These are phyloP conservation scores for Paralichthys olivaceus DNA, from an alignment of 2,113 vertebrate species.

Conservation along the genomic window DNA sequence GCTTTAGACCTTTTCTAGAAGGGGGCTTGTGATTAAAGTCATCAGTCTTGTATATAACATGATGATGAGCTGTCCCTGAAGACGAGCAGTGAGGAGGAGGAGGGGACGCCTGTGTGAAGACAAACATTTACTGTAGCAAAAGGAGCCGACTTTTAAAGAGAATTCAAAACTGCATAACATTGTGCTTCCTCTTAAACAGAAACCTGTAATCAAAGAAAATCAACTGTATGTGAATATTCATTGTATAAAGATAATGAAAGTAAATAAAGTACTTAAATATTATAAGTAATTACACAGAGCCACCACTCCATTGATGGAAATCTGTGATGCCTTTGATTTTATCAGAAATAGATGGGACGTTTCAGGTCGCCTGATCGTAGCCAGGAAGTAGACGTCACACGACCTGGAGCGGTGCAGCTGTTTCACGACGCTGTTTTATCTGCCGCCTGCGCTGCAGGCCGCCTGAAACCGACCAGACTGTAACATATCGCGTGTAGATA, in stretches of 20 bases:
- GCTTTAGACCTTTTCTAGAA: conserved; percentile 10
- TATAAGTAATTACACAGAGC: conserved; percentile 66
- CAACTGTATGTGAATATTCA: conserved; percentile 73
- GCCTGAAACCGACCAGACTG: conserved; percentile 55
- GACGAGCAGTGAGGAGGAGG: neutral
- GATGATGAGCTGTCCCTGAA: neutral
- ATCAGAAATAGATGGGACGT: conserved; percentile 59
- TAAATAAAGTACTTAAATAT: conserved; percentile 69
- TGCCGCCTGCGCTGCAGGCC: conserved; percentile 23
- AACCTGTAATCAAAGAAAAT: conserved; percentile 66
- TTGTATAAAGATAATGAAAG: conserved; percentile 66
- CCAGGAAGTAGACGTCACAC: neutral
- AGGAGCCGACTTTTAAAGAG: conserved; percentile 43
- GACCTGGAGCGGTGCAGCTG: neutral
- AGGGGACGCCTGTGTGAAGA: conserved; percentile 23
- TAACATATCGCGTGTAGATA: conserved; percentile 85
- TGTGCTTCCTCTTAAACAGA: conserved; percentile 74
- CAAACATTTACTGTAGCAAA: conserved; percentile 56
- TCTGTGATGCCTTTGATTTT: conserved; percentile 78
- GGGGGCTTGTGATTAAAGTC: conserved; percentile 25
- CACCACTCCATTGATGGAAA: conserved; percentile 64
- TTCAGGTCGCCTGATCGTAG: conserved; percentile 31
- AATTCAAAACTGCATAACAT: conserved; percentile 41
- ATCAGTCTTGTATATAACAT: conserved; percentile 54
- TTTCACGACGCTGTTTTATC: no score